Evolutionary conservation across 2,113 vertebrate species (phyloP), one percentile per base, ranked within the genome.

Genomic region (Coregonus clupeaformis): DNA sequence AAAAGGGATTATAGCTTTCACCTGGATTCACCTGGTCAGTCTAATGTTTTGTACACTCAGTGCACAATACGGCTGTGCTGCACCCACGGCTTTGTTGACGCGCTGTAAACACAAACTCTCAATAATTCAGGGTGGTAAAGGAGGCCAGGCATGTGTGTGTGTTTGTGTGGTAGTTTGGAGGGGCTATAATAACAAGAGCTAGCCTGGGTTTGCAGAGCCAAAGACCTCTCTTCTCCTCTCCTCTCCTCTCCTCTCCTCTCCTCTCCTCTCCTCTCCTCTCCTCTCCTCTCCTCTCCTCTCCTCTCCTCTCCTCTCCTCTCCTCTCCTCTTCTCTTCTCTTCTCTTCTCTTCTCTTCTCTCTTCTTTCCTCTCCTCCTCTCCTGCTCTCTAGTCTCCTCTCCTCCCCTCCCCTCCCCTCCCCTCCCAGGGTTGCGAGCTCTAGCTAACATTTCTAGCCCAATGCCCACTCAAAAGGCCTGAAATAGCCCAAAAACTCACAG

Each of bases 111-210:
- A 62, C 60, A 25, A 16, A 55, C 52, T 6, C 20, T 55, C 52
- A 55, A 55, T 55, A 55, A 55, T 55, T 55, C 52, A 55, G 52
- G 52, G 52, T 55, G 52, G 16, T 55, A 55, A 55, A 55, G 60
- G 22, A 62, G 60, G 60, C 60, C 22, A 25, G 20, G n/a, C 22
- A 2, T 1, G 59, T 2, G 16, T 6, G 14, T 24, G 18, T 25
- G 59, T 67, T 16, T 66, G 64, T 67, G 18, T n/a, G 57, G 59
- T 22, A 24, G 59, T 24, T n/a, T 69, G 67, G 55, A 76, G 85
- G 89, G 88, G 72, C 68, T 81, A 87, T 84, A 80, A 91, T 88
- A 87, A 92, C 36, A 42, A 42, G 9, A 42, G 36, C 36, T 42
- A 42, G 2, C 36, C 9, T 42, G 36, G 87, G 78, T 84, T 84